Evolutionary conservation across 2,888 invertebrate species (phyloP), one percentile per base, ranked within the genome.

Genomic region (Sarcophaga subvicina): DNA sequence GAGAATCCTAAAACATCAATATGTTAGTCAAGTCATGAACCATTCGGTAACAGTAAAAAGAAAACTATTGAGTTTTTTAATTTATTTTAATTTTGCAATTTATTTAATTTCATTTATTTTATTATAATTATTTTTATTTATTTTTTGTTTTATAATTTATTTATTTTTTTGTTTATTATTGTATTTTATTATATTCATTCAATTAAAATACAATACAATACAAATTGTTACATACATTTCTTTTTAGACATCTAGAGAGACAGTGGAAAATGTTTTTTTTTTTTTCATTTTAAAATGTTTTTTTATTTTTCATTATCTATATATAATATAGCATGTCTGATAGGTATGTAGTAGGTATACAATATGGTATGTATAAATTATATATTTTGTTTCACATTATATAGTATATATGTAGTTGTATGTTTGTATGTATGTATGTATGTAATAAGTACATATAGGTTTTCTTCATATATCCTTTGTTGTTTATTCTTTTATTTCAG

Each of bases 191-290:
- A 80, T 67, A 73, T 83, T 70, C 70, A 76, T 73, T 80, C 78
- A 87, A 78, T 83, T 80, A 75, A 81, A 87, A 72, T 85, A 84
- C 37, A 37, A 37, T 37, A 37, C 37, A 37, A 37, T 37, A 37
- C 37, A 37, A 37, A 37, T 37, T 37, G 37, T 37, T 37, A 37
- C 37, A 37, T 3, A 87, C 78, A 87, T 82, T 82, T 84, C 81
- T 81, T 80, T 82, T 66, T 66, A 76, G 84, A 87, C 84, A 87
- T 84, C 84, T 84, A 71, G 77, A 87, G 87, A 87, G 67, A 76
- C 71, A 84, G 87, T 87, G 84, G 81, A 87, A 87, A 87, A 81
- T 70, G 25, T 72, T 69, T 14, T 69, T 14, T 67, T 62, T 59
- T 2, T 76, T 60, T 25, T 10, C 17, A 37, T 20, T 80, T 37